Conservation (phyloP, 2,113 vertebrate species). For the Prochilodus magdalenae region DNA sequence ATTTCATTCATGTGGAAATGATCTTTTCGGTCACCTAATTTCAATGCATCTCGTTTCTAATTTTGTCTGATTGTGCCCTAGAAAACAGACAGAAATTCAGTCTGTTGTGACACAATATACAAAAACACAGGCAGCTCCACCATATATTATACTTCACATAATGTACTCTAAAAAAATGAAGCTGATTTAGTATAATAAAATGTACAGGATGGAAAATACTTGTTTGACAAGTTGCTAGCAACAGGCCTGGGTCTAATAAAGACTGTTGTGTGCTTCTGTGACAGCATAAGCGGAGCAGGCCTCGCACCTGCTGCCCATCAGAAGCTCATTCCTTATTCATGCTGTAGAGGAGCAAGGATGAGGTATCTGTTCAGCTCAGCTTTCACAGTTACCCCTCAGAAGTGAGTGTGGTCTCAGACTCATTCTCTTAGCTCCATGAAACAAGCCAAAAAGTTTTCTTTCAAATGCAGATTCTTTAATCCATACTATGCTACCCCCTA, state of each 20-base stretch:
- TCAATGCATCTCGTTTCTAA: no score
- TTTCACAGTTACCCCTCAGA: constrained; percentile 41
- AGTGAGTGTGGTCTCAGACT: background rate
- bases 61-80: no score
- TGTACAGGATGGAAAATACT: background rate
- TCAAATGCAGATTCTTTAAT: background rate
- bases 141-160: no score
- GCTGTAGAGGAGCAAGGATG: constrained; percentile 14
- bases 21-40: no score
- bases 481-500: background rate
- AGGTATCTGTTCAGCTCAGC: constrained; percentile 34
- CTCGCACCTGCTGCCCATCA: constrained; percentile 29
- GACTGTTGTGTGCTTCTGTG: constrained; percentile 3
- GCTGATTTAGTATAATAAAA: no score
- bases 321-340: constrained; percentile 52
- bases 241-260: background rate
- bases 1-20: no score
- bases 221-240: background rate
- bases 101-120: background rate
- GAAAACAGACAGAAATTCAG: no score
- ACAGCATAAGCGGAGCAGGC: constrained; percentile 8
- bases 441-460: background rate
- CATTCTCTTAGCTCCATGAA: background rate
- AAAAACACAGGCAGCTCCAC: background rate
- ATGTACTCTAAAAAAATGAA: no score